Evolutionary conservation across 1,140 invertebrate genomes (phyloP).

Genomic region (Delia radicum): DNA sequence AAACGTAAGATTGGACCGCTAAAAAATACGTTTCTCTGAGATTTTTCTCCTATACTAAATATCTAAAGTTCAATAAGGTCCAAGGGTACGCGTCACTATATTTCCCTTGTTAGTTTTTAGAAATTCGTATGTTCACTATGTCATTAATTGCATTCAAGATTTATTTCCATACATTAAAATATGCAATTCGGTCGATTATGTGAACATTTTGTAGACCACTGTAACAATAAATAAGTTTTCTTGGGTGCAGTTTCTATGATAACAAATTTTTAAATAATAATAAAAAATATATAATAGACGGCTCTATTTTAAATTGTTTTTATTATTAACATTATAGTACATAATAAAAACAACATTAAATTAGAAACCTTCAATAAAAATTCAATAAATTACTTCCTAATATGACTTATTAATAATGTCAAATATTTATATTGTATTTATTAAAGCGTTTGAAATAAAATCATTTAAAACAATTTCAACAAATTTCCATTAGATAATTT

Average conservation of each 20-base stretch:
- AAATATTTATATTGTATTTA: neutral
- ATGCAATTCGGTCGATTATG: too few relatives aligned
- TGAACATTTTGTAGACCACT: too few relatives aligned
- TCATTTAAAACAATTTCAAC: neutral
- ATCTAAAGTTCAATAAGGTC: too few relatives aligned
- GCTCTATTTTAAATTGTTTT: neutral
- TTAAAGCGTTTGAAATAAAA: too few relatives aligned
- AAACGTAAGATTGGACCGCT: too few relatives aligned
- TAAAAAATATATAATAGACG: neutral
- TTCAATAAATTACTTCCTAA: constrained; percentile 23
- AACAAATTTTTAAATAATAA: neutral
- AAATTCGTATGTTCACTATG: too few relatives aligned
- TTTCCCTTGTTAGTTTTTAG: too few relatives aligned
- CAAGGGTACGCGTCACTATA: too few relatives aligned
- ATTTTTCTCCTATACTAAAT: too few relatives aligned
- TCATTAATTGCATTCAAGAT: too few relatives aligned
- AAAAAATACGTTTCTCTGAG: too few relatives aligned
- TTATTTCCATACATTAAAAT: too few relatives aligned
- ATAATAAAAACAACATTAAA: constrained; percentile 6
- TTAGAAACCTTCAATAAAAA: constrained; percentile 12
- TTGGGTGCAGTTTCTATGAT: neutral
- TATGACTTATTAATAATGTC: neutral
- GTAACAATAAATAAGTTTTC: neutral
- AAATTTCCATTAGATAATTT: neutral
- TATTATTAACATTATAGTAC: neutral